Evolutionary conservation across 1,140 invertebrate genomes (phyloP), one percentile per base, ranked within the genome.

Genomic region (Brachionus paranguensis): DNA sequence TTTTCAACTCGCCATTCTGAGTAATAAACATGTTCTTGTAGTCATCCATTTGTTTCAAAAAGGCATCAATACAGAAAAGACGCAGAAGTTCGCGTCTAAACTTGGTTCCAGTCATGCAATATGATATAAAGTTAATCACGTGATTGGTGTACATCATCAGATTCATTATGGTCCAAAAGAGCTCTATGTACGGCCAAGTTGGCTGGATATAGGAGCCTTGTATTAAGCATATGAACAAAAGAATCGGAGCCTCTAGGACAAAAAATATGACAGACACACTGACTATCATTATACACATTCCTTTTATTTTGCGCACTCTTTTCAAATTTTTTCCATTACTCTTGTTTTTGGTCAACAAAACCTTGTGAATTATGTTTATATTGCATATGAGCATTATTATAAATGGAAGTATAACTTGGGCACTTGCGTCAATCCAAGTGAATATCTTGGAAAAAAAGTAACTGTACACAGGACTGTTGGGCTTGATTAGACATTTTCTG

Each of bases 111-210:
- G 91, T 93, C 79, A 93, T 91, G 87, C 93, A 94, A 88, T 95
- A 95, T 24, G 95, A 90, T 11, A 93, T 90, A 88, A 95, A 95
- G 90, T 95, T 95, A 64, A 95, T 93, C 65, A 93, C 93, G 86
- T 94, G 95, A 88, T 95, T 94, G 8, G 93, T 93, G 86, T 94
- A 92, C 88, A 93, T 94, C 12, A 94, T 88, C n/a, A 90, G 87
- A 85, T 89, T 92, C 83, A 87, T 87, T 78, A 90, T 88, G 41
- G 92, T 91, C 86, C 93, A 92, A 17, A 91, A 87, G 0, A 91
- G 17, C 43, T 86, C 84, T 68, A 86, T 81, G 14, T 81, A 60
- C 2, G 78, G 78, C 78, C 50, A 68, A 43, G 24, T 64, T 17
- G 33, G 20, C 12, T 81, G 20, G 11, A 81, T 64, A 45, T 81